Percentiles rank a stretch among this genome's conserved stretches.
Evolutionary conservation across 2,888 invertebrate genomes (phyloP).

Genomic region (Drosophila lutescens): DNA sequence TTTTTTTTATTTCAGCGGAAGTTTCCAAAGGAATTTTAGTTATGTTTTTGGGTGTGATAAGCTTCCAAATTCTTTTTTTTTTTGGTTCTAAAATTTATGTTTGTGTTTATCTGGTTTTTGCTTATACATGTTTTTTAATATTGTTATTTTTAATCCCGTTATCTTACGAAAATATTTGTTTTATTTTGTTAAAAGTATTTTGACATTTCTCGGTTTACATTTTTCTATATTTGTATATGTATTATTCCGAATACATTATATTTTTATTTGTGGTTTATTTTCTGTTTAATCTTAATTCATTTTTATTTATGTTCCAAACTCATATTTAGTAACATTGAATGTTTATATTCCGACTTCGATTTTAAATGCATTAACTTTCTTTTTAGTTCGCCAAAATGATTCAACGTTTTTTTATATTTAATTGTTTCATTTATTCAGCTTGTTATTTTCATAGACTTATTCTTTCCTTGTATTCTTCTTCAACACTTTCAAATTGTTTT

Average conservation of each 20-base stretch:
- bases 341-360: background rate
- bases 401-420: background rate
- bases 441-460: background rate
- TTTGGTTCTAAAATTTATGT: too few relatives aligned
- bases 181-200: too few relatives aligned
- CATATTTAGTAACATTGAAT: background rate
- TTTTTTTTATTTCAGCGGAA: background rate
- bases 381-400: background rate
- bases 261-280: background rate
- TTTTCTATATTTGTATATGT: background rate
- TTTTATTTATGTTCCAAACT: background rate
- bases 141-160: background rate
- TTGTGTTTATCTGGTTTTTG: background rate
- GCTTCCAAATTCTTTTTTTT: too few relatives aligned
- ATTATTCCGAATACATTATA: too few relatives aligned
- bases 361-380: background rate
- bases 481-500: background rate
- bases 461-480: background rate
- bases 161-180: too few relatives aligned
- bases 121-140: background rate
- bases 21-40: too few relatives aligned
- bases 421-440: background rate
- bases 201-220: background rate
- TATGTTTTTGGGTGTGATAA: too few relatives aligned
- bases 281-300: background rate